Evolutionary conservation across 2,113 vertebrate genomes (phyloP), one percentile per base, ranked within the genome.

Genomic region (Struthidea cinerea): DNA sequence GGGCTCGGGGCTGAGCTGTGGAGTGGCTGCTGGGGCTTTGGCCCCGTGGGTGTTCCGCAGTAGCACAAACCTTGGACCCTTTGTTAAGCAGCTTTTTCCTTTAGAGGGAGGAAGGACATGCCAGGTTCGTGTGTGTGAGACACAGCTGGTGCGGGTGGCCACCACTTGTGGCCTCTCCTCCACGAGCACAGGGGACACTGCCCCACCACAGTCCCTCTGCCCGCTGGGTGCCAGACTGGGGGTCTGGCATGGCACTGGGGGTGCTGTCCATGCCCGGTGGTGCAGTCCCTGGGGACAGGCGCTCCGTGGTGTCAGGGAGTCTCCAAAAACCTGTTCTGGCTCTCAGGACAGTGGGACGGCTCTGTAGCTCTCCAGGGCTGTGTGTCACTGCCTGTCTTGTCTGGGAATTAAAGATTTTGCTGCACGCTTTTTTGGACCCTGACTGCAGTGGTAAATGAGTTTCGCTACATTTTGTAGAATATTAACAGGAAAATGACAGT

Each of bases 181-280:
- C 3, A 8, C 2, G 49, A 26, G 24, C 49, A 15, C 24, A 27
- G 49, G 71, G 26, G 47, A n/a, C 28, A 3, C 20, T 73, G 41
- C 61, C 52, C 30, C 5, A 1, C 6, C 2, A 7, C 5, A 13
- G 3, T 7, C n/a, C 27, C 13, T 44, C 17, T 33, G 44, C 6
- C 44, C 30, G 27, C 42, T 56, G 52, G 18, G 21, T 8, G 61
- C 33, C 44, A 59, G 7, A 9, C 2, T 3, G 15, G 27, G n/a
- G 27, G 7, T 56, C 42, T 61, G 49, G 39, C 8, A 2, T 17
- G 35, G 2, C 10, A 0, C 17, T 13, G 16, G 17, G 24, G 50
- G 14, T 13, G 22, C 12, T 32, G 21, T 35, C 6, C 0, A 0
- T 24, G n/a, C 4, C 2, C 7, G 11, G 13, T 16, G 39, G 17